Conservation (phyloP, 2,888 invertebrate genomes). For the Microctonus brassicae region DNA sequence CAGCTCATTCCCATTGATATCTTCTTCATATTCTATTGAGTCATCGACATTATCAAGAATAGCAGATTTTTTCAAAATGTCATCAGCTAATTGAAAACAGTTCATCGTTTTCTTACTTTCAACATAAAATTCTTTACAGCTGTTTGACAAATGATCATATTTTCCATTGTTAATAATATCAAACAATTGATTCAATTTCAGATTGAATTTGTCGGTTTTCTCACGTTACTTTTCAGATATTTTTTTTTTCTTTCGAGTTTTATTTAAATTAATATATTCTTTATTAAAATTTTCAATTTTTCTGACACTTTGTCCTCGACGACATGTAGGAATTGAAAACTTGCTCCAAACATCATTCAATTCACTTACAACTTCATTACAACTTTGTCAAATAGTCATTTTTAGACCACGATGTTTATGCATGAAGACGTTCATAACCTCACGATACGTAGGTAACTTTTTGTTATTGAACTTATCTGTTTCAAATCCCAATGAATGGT, state of each 20-base stretch:
- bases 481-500: background rate
- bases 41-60: background rate
- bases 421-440: slow-evolving; percentile 1
- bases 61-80: background rate
- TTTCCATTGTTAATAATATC: background rate
- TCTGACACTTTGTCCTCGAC: background rate
- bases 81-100: background rate
- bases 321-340: background rate
- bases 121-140: too few relatives aligned
- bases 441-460: too few relatives aligned
- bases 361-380: background rate
- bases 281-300: slow-evolving; percentile 7
- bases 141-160: background rate
- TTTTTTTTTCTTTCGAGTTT: background rate
- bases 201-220: background rate
- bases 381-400: background rate
- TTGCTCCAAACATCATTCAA: too few relatives aligned
- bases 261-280: background rate
- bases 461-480: background rate
- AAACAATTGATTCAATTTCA: background rate
- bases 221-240: background rate
- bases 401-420: background rate
- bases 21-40: too few relatives aligned
- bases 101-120: background rate
- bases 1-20: too few relatives aligned